phyloP scores from a whole-genome alignment of 2,888 invertebrate genomes.

The Aphodius sticticus region DNA sequence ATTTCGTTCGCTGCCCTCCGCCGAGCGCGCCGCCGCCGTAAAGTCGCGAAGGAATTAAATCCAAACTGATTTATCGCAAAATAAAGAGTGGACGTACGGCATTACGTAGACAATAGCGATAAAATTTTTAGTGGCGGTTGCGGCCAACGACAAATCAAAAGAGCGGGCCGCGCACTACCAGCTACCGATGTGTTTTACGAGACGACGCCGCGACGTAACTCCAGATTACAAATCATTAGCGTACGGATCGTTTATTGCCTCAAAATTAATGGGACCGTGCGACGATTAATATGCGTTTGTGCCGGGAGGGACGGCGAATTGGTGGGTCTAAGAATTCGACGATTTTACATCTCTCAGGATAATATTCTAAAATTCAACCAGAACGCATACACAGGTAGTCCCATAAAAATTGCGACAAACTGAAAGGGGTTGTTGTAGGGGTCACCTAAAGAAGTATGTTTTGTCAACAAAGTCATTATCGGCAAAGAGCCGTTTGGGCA shows the following conservation, averaged over 20 bases:
- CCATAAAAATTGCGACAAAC: no score
- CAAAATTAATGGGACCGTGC: background rate
- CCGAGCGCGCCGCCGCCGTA: background rate
- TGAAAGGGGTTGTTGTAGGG: no score
- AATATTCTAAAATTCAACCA: no score
- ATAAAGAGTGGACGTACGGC: conserved; percentile 4
- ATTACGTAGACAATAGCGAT: background rate
- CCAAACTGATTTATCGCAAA: background rate
- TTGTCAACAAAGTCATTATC: no score
- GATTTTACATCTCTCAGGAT: background rate
- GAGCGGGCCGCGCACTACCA: background rate
- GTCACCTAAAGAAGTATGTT: no score
- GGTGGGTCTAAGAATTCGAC: background rate
- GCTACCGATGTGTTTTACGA: conserved; percentile 4
- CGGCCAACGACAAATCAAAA: background rate
- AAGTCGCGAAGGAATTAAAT: background rate
- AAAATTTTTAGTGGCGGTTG: background rate
- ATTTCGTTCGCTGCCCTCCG: background rate
- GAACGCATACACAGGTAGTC: no score
- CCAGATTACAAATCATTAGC: background rate
- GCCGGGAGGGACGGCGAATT: background rate
- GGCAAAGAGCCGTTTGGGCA: no score
- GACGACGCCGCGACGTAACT: background rate
- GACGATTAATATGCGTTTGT: background rate
- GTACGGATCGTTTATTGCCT: background rate